These are phyloP conservation scores for Actenoides hombroni DNA, from an alignment of 2,113 vertebrate species.

Conservation along the genomic window DNA sequence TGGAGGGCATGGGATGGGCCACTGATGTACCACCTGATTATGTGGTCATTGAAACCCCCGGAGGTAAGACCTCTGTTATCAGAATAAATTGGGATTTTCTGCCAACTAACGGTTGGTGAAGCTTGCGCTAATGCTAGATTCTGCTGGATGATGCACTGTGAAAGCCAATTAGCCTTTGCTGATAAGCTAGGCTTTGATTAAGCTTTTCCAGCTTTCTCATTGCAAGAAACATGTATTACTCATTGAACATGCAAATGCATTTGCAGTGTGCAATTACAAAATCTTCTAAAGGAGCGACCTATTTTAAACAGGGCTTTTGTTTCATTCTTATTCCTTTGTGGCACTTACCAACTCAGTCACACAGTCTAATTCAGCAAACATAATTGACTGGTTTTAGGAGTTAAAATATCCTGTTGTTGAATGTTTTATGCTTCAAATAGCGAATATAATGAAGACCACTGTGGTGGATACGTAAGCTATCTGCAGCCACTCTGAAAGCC, in stretches of 20 bases:
- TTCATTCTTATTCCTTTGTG: background rate
- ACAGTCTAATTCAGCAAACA: slow-evolving; percentile 7
- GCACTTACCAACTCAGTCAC: background rate
- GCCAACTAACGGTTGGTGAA: slow-evolving; percentile 71
- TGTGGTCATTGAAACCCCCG: slow-evolving; percentile 72
- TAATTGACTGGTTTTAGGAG: slow-evolving; percentile 59
- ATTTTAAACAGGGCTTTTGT: slow-evolving; percentile 38
- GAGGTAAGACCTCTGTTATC: slow-evolving; percentile 65
- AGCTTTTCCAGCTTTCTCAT: slow-evolving; percentile 37
- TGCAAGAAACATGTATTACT: background rate
- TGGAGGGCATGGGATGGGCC: slow-evolving; percentile 54
- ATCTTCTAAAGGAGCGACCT: slow-evolving; percentile 19
- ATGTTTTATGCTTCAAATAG: slow-evolving; percentile 52
- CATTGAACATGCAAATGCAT: slow-evolving; percentile 51
- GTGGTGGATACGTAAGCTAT: background rate
- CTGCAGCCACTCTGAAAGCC: background rate
- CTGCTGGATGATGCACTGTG: slow-evolving; percentile 36
- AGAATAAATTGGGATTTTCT: slow-evolving; percentile 79
- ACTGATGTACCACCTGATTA: slow-evolving; percentile 69
- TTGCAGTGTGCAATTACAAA: slow-evolving; percentile 55
- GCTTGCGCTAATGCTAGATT: slow-evolving; percentile 59
- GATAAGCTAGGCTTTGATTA: slow-evolving; percentile 61
- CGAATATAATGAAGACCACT: slow-evolving; percentile 3
- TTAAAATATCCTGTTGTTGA: slow-evolving; percentile 47
- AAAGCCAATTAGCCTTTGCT: slow-evolving; percentile 59